phyloP scores from a whole-genome alignment of 2,888 invertebrate genomes.

The Kuschelorhynchus macadamiae region DNA sequence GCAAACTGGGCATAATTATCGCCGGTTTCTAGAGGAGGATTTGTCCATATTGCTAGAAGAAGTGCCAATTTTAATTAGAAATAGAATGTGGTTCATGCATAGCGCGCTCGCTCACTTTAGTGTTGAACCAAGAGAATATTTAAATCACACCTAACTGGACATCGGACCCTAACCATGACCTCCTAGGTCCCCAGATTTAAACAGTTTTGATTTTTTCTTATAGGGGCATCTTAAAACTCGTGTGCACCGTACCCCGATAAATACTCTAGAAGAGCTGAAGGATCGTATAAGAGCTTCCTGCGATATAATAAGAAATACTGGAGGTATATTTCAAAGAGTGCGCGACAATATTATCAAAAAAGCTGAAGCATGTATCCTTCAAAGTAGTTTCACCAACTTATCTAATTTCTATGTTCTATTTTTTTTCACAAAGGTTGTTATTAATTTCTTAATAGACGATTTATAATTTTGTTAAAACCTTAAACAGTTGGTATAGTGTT shows the following conservation, averaged over 20 bases:
- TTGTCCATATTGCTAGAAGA: conserved; percentile 42
- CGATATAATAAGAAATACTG: conserved; percentile 3
- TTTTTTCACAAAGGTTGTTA: no score
- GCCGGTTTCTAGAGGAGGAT: conserved; percentile 7
- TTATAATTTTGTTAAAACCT: no score
- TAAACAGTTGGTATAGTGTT: no score
- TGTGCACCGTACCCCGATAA: not conserved
- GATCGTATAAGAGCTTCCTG: not conserved
- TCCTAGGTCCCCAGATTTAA: no score
- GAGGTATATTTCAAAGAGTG: conserved; percentile 1
- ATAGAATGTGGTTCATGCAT: no score
- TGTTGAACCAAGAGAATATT: not conserved
- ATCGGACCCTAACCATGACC: no score
- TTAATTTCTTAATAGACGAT: no score
- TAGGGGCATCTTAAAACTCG: not conserved
- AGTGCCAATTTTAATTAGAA: no score
- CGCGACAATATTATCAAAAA: not conserved
- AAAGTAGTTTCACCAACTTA: not conserved
- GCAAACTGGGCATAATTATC: not conserved
- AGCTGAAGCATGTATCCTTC: conserved; percentile 1
- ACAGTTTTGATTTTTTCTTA: no score
- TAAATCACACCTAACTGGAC: no score
- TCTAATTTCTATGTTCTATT: not conserved
- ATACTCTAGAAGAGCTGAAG: conserved; percentile 6
- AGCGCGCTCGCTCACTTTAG: conserved; percentile 56